Evolutionary conservation across 2,113 vertebrate genomes (phyloP), one percentile per base, ranked within the genome.

Genomic region (Sebastes fasciatus): DNA sequence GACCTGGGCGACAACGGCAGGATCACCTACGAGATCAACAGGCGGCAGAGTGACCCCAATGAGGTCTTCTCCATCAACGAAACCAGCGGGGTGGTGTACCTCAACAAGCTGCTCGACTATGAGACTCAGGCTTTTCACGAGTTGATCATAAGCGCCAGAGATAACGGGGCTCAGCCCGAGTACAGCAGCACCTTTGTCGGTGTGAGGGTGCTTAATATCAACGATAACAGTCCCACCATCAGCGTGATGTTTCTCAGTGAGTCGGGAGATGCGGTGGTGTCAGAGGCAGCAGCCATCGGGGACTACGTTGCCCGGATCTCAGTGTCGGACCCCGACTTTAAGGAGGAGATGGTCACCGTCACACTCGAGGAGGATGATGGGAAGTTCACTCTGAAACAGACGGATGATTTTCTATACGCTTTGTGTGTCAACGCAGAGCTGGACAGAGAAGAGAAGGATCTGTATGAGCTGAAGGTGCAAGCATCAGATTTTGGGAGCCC

Each of bases 221-320:
- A 98, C 42, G 98, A 99, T 90, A 98, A 98, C 92, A 93, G 84
- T 16, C 98, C 97, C 0, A 26, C 89, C 74, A 96, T 99, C 69
- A 96, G 84, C 34, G 74, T 98, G 26, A 91, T 98, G 72, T 97
- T 96, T 73, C 96, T 99, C 58, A 97, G 96, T 1, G 97, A 97
- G 64, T 92, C 90, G 1, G 97, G 97, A 12, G 94, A 89, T 0
- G 90, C 96, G 0, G 68, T 90, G 46, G 95, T 98, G 21, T 97
- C 96, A 0, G 98, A 99, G 83, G 96, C 95, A 0, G 96, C 97
- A 0, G 82, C 66, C 0, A 61, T 91, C 0, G 97, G 97, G 0
- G 96, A 97, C 82, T 97, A 96, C 1, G 95, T 99, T 17, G 97
- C 97, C 72, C 93, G 97, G 42, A 94, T 98, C 26, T 97, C 97